Evolutionary conservation across 1,140 invertebrate genomes (phyloP), one percentile per base, ranked within the genome.

Genomic region (Rhynchophorus ferrugineus): DNA sequence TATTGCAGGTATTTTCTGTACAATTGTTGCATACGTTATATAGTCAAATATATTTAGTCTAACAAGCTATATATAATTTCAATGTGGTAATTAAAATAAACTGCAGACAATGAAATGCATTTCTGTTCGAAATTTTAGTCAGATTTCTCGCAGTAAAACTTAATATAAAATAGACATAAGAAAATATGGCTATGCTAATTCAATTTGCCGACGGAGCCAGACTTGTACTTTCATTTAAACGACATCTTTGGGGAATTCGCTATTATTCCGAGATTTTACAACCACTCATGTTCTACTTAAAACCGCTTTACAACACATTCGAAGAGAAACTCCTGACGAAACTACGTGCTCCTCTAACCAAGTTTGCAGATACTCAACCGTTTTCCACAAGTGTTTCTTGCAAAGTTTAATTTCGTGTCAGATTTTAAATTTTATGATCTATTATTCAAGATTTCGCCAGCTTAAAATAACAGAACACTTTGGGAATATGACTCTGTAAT

Each of bases 251-350:
- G 24, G 24, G 24, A 44, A 44, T 29, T 22, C 19, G 1, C 18
- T 16, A 44, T 21, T 44, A 44, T 44, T 44, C 18, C 11, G 22
- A 19, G 11, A 44, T 44, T 44, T 44, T 21, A 13, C 21, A 22
- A 16, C 18, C 42, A 19, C 18, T 44, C 22, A 8, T 2, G 21
- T 19, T 17, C 42, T 21, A 44, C 21, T 44, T 22, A 44, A 44
- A 21, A 22, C 21, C 19, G 42, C 22, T 44, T 19, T 11, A 39
- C 38, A 8, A 39, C 18, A 39, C 38, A 39, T 39, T 39, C 6
- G 18, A 18, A 14, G 11, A 39, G 6, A 39, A 14, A 14, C 18
- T 39, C 18, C n/a, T 39, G 11, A 11, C 24, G 11, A 29, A 29
- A 29, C 14, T 39, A 39, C 3, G 3, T 39, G 38, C 38, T 29